These are phyloP conservation scores for Tor tambroides DNA, from an alignment of 2,113 vertebrate genomes.

Conservation along the genomic window DNA sequence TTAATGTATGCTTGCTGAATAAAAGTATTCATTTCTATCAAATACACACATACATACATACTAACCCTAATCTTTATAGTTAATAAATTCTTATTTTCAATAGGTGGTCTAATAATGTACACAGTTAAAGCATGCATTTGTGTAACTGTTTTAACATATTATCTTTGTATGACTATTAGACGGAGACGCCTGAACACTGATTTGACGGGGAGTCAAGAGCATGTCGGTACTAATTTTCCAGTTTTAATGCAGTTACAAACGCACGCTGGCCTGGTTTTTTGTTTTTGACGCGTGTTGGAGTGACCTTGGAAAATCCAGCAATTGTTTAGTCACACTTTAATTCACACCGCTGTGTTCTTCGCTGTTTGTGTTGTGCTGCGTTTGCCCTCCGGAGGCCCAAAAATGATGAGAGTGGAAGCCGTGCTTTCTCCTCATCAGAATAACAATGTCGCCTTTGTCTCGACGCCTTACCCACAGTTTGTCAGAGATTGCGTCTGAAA, in stretches of 20 bases:
- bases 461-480: background rate
- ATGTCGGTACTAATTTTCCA: background rate
- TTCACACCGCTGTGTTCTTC: slow-evolving; percentile 28
- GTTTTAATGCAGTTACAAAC: background rate
- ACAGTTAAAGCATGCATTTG: background rate
- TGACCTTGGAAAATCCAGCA: background rate
- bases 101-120: background rate
- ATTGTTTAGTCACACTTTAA: slow-evolving; percentile 10
- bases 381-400: slow-evolving; percentile 3
- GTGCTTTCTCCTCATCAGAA: slow-evolving; percentile 36
- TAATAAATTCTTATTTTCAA: background rate
- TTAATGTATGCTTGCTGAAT: no score
- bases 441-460: slow-evolving; percentile 33
- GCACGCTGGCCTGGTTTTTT: background rate
- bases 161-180: background rate
- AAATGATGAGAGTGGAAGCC: slow-evolving; percentile 19
- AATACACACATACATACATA: no score
- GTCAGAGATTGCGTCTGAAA: slow-evolving; percentile 29
- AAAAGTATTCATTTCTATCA: no score
- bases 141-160: background rate
- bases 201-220: background rate
- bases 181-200: background rate
- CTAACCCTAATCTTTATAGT: no score
- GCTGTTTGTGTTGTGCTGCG: background rate
- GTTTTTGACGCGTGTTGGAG: background rate